Percentiles rank a stretch among this genome's conserved stretches.
phyloP scores from a whole-genome alignment of 2,113 vertebrate genomes.

The Atrichornis clamosus region DNA sequence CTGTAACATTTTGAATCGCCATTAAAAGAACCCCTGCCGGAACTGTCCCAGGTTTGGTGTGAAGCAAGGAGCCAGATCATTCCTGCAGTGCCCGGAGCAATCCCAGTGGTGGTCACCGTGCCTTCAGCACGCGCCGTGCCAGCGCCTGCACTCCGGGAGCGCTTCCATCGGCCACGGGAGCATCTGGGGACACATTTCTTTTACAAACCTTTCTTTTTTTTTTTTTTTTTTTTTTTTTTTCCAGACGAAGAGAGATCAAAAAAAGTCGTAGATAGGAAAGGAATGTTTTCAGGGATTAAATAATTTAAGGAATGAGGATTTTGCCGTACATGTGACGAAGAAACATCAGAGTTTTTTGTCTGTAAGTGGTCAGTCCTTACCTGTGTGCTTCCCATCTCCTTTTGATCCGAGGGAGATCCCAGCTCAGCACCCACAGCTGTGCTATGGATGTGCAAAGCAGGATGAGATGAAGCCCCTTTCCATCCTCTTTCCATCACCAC shows the following conservation, averaged over 20 bases:
- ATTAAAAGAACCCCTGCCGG: neutral
- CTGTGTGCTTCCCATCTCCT: neutral
- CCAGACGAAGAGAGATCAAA: neutral
- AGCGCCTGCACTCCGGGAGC: neutral
- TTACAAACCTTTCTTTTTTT: neutral
- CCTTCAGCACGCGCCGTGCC: neutral
- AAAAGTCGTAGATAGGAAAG: neutral
- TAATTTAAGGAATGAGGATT: neutral
- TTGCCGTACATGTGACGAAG: neutral
- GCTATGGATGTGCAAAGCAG: neutral
- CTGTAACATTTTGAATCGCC: neutral
- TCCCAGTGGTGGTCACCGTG: neutral
- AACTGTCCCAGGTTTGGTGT: neutral
- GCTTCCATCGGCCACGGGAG: neutral
- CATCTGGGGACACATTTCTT: neutral
- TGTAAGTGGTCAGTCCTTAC: neutral
- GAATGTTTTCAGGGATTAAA: rapidly evolving
- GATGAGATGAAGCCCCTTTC: neutral
- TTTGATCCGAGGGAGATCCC: neutral
- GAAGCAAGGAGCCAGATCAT: neutral
- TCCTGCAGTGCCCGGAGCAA: neutral
- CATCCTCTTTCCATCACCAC: neutral
- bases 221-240: neutral
- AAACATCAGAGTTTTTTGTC: neutral
- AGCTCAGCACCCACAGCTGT: neutral